A percentile compares a stretch with the other conserved stretches of the same genome.
phyloP scores from a whole-genome alignment of 1,140 invertebrate species.

The Zaprionus ornatus region DNA sequence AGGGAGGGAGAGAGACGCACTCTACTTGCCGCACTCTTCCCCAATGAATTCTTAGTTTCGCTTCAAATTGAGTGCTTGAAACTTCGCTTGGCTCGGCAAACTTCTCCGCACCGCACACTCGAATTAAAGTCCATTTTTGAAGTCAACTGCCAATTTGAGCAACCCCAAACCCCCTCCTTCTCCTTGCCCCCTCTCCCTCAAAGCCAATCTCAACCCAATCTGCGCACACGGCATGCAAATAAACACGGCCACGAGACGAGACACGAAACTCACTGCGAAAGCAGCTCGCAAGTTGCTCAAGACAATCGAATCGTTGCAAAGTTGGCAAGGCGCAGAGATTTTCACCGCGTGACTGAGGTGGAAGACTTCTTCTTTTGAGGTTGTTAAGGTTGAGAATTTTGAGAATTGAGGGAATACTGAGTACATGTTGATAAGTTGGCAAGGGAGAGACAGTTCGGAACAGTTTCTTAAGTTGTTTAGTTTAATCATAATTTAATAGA shows the following conservation, averaged over 20 bases:
- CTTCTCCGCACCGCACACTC: slow-evolving; percentile 53
- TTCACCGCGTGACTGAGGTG: background rate
- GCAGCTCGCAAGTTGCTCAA: slow-evolving; percentile 42
- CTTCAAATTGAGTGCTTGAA: slow-evolving; percentile 73
- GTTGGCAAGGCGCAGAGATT: background rate
- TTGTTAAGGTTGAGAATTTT: background rate
- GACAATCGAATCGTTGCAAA: slow-evolving; percentile 16
- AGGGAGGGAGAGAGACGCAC: background rate
- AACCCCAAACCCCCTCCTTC: slow-evolving; percentile 5
- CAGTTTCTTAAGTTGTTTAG: no score
- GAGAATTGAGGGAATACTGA: no score
- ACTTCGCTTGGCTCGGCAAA: slow-evolving; percentile 55
- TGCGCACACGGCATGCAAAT: slow-evolving; percentile 67
- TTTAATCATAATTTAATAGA: no score
- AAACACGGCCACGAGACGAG: slow-evolving; percentile 56
- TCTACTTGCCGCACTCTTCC: slow-evolving; percentile 6
- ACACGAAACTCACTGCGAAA: slow-evolving; percentile 56
- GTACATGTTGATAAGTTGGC: no score
- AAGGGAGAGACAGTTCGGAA: no score
- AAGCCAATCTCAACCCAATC: slow-evolving; percentile 6
- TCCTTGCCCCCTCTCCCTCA: background rate
- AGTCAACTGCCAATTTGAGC: slow-evolving; percentile 73
- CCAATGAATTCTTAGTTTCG: slow-evolving; percentile 47
- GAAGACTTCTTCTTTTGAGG: background rate
- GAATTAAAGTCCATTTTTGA: slow-evolving; percentile 73